These are phyloP conservation scores for Halcyon leucocephala DNA, from an alignment of 2,797 vertebrate species.

Conservation along the genomic window DNA sequence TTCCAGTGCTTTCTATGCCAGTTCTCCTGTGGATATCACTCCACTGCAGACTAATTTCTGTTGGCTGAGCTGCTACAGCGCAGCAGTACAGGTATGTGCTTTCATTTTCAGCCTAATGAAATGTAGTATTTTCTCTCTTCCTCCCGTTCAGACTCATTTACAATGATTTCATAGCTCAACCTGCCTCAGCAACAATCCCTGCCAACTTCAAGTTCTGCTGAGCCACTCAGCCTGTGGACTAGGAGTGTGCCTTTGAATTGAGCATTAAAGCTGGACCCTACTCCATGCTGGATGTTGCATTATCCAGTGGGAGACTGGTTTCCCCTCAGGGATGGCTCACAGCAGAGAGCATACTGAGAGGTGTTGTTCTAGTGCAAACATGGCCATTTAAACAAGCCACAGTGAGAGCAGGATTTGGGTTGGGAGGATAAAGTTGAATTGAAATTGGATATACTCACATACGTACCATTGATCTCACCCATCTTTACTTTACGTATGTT, in stretches of 20 bases:
- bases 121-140: constrained; percentile 14
- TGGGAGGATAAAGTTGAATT: constrained; percentile 65
- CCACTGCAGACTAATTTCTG: not conserved
- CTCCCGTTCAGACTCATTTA: constrained; percentile 1
- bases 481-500: constrained; percentile 41
- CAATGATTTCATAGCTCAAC: constrained; percentile 1
- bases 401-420: constrained; percentile 41
- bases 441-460: constrained; percentile 18
- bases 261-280: constrained; percentile 5
- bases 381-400: constrained; percentile 52
- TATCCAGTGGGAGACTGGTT: constrained; percentile 6
- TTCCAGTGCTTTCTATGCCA: not conserved
- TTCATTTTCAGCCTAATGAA: constrained; percentile 12
- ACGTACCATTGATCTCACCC: constrained; percentile 46
- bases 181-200: constrained; percentile 14
- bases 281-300: not conserved
- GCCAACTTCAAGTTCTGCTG: not conserved
- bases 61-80: not conserved
- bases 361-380: constrained; percentile 56
- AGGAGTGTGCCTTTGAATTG: constrained; percentile 6
- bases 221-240: not conserved
- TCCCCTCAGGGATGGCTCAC: not conserved
- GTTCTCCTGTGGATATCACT: not conserved
- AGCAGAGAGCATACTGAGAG: not conserved
- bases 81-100: not conserved